These are phyloP conservation scores for Monopis laevigella DNA, from an alignment of 2,888 invertebrate genomes.

Conservation along the genomic window DNA sequence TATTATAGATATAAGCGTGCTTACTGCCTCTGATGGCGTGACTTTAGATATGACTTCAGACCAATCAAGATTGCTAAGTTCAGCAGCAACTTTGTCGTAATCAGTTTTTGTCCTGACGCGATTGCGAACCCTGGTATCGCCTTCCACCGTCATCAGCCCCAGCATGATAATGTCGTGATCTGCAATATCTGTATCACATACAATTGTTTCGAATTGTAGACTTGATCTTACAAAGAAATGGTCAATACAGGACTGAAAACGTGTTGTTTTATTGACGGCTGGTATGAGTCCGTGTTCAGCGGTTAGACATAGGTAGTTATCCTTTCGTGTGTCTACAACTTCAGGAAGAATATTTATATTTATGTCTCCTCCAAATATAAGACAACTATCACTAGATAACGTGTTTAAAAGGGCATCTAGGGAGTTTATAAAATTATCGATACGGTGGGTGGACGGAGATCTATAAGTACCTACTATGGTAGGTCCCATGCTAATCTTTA, in stretches of 20 bases:
- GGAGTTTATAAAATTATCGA: constrained; percentile 13
- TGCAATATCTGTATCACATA: background rate
- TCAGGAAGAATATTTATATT: constrained; percentile 1
- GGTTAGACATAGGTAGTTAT: background rate
- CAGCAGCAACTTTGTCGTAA: background rate
- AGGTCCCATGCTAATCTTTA: constrained; percentile 5
- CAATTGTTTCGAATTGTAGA: background rate
- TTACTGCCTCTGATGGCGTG: no score
- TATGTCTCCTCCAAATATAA: background rate
- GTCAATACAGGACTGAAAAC: background rate
- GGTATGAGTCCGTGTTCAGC: background rate
- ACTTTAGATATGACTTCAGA: no score
- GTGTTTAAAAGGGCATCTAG: constrained; percentile 2
- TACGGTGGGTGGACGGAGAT: constrained; percentile 15
- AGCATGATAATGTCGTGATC: constrained; percentile 2
- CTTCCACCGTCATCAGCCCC: background rate
- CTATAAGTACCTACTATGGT: constrained; percentile 16
- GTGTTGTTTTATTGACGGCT: background rate
- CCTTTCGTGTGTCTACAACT: background rate
- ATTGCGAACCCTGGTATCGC: background rate
- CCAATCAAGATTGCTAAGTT: no score
- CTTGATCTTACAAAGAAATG: background rate
- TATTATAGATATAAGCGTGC: no score
- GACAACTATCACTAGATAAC: background rate
- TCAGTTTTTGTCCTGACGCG: background rate